These are phyloP conservation scores for Spinus pinus DNA, from an alignment of 2,797 vertebrate genomes.

Conservation along the genomic window DNA sequence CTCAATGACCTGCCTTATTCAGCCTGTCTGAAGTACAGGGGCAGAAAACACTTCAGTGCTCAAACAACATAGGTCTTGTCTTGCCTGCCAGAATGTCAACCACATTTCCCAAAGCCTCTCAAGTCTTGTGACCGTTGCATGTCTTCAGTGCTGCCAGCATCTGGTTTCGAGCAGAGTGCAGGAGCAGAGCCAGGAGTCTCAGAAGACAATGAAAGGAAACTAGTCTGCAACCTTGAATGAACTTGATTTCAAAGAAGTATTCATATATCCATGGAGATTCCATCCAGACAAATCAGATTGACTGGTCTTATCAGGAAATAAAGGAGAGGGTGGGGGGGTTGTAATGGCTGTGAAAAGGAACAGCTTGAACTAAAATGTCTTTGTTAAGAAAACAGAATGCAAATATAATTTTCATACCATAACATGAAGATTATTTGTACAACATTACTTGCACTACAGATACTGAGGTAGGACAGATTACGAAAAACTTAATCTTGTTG, in stretches of 20 bases:
- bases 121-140: neutral
- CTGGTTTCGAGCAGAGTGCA: neutral
- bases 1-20: neutral
- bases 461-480: neutral
- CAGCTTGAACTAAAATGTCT: neutral
- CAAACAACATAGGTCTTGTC: neutral
- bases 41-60: neutral
- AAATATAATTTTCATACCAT: neutral
- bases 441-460: neutral
- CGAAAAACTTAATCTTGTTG: neutral
- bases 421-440: neutral
- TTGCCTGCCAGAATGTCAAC: neutral
- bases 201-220: constrained; percentile 33
- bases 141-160: neutral
- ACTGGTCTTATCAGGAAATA: neutral
- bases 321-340: neutral
- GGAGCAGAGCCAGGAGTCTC: neutral
- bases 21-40: neutral
- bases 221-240: constrained; percentile 19
- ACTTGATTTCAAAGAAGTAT: constrained; percentile 10
- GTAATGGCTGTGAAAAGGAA: neutral
- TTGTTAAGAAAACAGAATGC: neutral
- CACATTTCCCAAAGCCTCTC: neutral
- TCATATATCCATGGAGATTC: neutral
- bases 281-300: neutral